Evolutionary conservation across 2,888 invertebrate genomes (phyloP), one percentile per base, ranked within the genome.

Genomic region (Pyrrhia umbra): DNA sequence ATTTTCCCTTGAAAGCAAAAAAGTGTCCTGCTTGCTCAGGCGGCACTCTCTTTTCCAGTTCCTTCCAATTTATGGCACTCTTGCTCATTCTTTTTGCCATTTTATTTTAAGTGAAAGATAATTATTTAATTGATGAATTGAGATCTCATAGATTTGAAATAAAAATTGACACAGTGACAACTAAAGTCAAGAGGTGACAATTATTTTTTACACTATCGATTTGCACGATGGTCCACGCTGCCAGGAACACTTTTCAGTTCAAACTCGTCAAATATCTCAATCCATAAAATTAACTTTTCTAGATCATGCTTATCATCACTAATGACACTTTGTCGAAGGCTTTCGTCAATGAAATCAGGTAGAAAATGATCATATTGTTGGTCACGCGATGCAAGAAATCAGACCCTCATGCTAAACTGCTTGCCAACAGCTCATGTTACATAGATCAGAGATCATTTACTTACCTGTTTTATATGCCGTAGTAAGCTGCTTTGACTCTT

Each of bases 21-120:
- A 85, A 94, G 16, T 90, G 80, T 0, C 59, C 73, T 67, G 73
- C 88, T 68, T 95, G 88, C 0, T 92, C 86, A 1, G 80, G 80
- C 4, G 92, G 88, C 1, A 92, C 90, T 50, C 81, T 78, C 72
- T 90, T 88, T 49, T 88, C 87, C 2, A 95, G 61, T 59, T 91
- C 90, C 8, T 27, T 52, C 94, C 94, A 95, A 60, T 92, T 88
- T 34, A 93, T 86, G 2, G 83, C 27, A n/a, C 84, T 79, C 70
- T 90, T 90, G 23, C 79, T 79, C 68, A 94, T 88, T 77, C 91
- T 83, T 79, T 89, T 90, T 6, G 90, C 84, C 91, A 92, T 92
- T 68, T 51, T 61, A 50, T 43, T 39, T 77, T 52, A 10, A 21
- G 21, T 1, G 6, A 8, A 2, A 18, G 42, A 16, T 3, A 8